These are phyloP conservation scores for Oncorhynchus gorbuscha DNA, from an alignment of 2,113 vertebrate species.

Conservation along the genomic window DNA sequence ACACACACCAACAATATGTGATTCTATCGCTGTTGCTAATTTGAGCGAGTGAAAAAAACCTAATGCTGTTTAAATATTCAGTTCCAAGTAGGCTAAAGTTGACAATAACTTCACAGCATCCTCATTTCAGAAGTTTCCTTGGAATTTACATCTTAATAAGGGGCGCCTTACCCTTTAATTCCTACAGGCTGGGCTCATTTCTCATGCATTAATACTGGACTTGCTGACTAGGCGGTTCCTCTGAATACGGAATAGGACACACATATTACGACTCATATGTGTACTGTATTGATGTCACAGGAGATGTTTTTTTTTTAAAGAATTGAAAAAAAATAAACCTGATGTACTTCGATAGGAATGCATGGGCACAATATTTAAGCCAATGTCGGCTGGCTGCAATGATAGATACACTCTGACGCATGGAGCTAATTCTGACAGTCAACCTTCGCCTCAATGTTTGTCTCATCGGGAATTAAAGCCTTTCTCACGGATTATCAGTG, in stretches of 20 bases:
- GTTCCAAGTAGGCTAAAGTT: constrained; percentile 62
- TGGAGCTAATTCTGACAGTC: constrained; percentile 41
- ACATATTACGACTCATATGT: constrained; percentile 77
- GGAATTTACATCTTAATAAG: constrained; percentile 79
- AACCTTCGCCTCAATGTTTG: constrained; percentile 37
- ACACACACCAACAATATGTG: neutral
- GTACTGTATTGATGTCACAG: constrained; percentile 73
- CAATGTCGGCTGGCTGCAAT: constrained; percentile 26
- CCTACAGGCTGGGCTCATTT: constrained; percentile 74
- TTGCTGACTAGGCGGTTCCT: constrained; percentile 75
- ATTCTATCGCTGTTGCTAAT: constrained; percentile 54
- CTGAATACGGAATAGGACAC: constrained; percentile 74
- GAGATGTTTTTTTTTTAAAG: constrained; percentile 21
- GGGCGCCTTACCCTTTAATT: constrained; percentile 74
- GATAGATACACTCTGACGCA: constrained; percentile 26
- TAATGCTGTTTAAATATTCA: constrained; percentile 59
- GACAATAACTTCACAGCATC: constrained; percentile 72
- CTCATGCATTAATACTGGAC: constrained; percentile 77
- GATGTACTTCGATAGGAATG: constrained; percentile 50
- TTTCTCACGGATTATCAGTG: constrained; percentile 8
- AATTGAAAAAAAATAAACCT: constrained; percentile 29
- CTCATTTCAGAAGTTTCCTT: constrained; percentile 65
- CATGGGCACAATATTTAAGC: too few relatives aligned
- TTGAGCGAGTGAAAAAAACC: constrained; percentile 56
- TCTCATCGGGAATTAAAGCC: constrained; percentile 55